Base-by-base conservation (phyloP, 2,797 vertebrate genomes). In the Pseudochaenichthys georgianus region DNA sequence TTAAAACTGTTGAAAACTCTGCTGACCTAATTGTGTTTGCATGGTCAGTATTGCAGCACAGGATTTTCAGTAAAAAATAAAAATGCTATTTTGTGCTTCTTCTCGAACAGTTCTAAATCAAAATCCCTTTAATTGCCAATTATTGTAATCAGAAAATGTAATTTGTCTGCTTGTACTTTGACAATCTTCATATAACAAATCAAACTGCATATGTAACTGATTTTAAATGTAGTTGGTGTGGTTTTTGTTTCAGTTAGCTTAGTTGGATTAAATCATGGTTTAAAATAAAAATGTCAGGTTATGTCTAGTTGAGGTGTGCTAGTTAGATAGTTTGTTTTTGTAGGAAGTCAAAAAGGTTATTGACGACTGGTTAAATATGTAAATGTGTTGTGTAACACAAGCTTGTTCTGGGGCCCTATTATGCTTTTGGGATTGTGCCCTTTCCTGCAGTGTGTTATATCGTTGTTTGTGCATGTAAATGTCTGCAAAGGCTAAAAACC, bases 71-170 rank as follows among this genome's bases (percentile, higher is more conserved):
- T 57, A 15, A 19, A 2, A 82, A 6, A 62, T 63, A 28, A 75
- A 77, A 48, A 52, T 72, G 55, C 60, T 58, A 9, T 23, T 72
- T 48, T 66, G 57, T 50, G 55, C 52, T 63, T 75, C 21, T 50
- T 62, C 55, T 17, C 23, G 21, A 71, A 79, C 31, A 59, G 23
- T 46, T 59, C 41, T 17, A 9, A 51, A 74, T 74, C 23, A 67
- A 42, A 77, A 69, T 80, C 62, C 46, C 13, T 76, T 71, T 64
- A 75, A 82, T 70, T 75, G 57, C 17, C 61, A 76, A 43, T 71
- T 76, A 59, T 58, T 62, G 42, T 64, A 67, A 75, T 72, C 15
- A 13, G 23, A 51, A 76, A 62, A 10, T 51, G 13, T 42, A 1
- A 28, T 28, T 28, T 28, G 3, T 28, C 23, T 28, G 23, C 23